These are phyloP conservation scores for Sylvilagus floridanus DNA, from an alignment of 2,797 vertebrate genomes.

Conservation along the genomic window DNA sequence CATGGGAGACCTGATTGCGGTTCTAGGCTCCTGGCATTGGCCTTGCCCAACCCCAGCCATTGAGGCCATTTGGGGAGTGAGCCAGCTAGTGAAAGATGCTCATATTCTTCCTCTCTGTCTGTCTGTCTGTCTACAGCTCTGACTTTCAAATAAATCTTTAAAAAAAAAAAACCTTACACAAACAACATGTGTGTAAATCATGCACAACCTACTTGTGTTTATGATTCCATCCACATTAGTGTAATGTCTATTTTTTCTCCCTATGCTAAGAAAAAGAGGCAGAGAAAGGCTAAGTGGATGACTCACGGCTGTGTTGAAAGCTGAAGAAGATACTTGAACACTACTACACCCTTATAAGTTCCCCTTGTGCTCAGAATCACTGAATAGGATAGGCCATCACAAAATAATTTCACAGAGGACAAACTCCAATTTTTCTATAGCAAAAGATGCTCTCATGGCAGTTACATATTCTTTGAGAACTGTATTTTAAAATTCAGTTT, in stretches of 20 bases:
- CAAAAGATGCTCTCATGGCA: neutral
- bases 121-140: too few species aligned
- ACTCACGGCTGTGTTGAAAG: neutral
- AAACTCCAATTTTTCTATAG: neutral
- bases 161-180: neutral
- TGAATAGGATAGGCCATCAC: neutral
- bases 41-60: too few species aligned
- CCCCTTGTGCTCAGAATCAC: conserved; percentile 24
- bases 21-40: too few species aligned
- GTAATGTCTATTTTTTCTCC: neutral
- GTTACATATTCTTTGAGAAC: neutral
- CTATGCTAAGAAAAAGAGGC: neutral
- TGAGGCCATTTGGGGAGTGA: too few species aligned
- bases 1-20: too few species aligned
- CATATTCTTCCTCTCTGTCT: too few species aligned
- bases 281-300: neutral
- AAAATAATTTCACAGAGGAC: neutral
- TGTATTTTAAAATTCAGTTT: neutral
- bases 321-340: neutral
- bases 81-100: too few species aligned
- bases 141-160: neutral
- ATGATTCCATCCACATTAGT: neutral
- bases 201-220: neutral
- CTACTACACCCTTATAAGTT: neutral
- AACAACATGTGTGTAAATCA: neutral